Evolutionary conservation across 2,888 invertebrate species (phyloP), one percentile per base, ranked within the genome.

Genomic region (Lasioglossum villosulum): DNA sequence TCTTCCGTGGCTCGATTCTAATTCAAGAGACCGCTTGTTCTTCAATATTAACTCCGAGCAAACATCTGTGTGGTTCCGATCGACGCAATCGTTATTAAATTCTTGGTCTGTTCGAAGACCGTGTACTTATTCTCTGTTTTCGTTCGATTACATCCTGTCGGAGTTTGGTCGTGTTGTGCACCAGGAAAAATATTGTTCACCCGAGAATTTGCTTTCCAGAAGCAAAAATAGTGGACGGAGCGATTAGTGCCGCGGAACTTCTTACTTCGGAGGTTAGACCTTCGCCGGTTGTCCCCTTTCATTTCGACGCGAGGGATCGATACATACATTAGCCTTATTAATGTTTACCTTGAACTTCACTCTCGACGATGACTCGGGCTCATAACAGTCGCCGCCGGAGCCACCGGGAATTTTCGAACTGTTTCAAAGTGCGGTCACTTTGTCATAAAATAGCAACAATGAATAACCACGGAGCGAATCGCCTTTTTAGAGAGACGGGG

Each of bases 341-440:
- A 72, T 39, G 84, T 84, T 84, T 79, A 75, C 84, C 75, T 84
- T 78, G 84, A 84, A 84, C 85, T 78, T 84, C 71, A 34, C 71
- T 74, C 39, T 85, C 37, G 39, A 66, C 8, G 52, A 84, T 59
- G 27, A 66, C 56, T 84, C 48, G 39, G 27, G 16, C 74, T 39
- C 83, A n/a, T 74, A 42, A 75, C 27, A 70, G 39, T 78, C 45
- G 45, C 71, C 56, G n/a, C 8, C 37, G 6, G 63, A 16, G 52
- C 66, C 68, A n/a, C 16, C 37, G 6, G 63, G 4, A 63, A 63
- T 16, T 63, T 63, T 63, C 30, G 16, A 63, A 63, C 30, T 63
- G 63, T 27, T 63, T 30, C 30, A 63, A 30, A 30, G 30, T 30
- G 16, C 6, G 16, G 1, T 30, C 2, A 19, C 63, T 63, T 63